Evolutionary conservation across 2,113 vertebrate genomes (phyloP), one percentile per base, ranked within the genome.

Genomic region (Amphiprion percula): DNA sequence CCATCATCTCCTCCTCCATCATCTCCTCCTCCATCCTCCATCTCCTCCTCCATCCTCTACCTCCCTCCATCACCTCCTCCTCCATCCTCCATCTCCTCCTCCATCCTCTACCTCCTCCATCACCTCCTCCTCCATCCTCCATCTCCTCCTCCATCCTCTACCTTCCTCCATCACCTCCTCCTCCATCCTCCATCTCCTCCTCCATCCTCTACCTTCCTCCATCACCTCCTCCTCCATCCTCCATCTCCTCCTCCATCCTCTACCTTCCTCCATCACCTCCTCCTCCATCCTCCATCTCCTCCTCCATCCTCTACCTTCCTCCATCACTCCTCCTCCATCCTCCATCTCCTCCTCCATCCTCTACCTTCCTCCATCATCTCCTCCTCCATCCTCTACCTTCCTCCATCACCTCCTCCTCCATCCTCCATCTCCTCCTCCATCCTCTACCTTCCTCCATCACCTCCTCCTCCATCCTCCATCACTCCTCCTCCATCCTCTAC

Each of bases 131-230:
- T 26, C 19, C 24, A 3, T 26, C 24, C 24, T 26, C 24, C 14
- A 11, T 56, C 70, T 59, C 74, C 60, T 26, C 5, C 28, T 1
- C 6, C 21, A 56, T 66, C 68, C 74, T 80, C 84, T 26, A 26
- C 2, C 26, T 26, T 26, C 26, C 26, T 26, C 26, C 26, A 26
- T 26, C 77, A 82, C 77, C 79, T 83, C 15, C 50, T 3, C 62
- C 8, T n/a, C 50, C 76, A 67, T 79, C 82, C 74, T 82, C 39
- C 83, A 79, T 83, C 83, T 79, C 76, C 70, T 50, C 8, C 33
- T 17, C 61, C 44, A 1, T 55, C 66, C 26, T 26, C 26, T 26
- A 26, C 2, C 26, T 26, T 26, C 26, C 26, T 26, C 26, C 26
- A 26, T 26, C 26, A 26, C 24, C 24, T 26, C 24, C 24, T 3